Evolutionary conservation across 2,797 vertebrate genomes (phyloP).

Genomic region (Sebastes melanostomus): DNA sequence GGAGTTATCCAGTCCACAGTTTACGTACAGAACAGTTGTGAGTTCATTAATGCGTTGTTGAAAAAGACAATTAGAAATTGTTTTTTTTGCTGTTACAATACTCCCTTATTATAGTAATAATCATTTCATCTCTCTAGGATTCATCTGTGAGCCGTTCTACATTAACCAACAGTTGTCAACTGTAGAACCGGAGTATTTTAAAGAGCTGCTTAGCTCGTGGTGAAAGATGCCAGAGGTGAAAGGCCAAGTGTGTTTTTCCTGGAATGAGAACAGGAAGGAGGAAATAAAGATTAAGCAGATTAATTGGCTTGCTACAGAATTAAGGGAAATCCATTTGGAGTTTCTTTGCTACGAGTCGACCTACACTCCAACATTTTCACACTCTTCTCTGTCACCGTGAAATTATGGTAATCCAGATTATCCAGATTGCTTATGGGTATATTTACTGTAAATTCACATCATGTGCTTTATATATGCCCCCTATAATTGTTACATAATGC

Average conservation of each 20-base stretch:
- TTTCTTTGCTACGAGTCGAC: background rate
- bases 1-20: too few species aligned
- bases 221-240: background rate
- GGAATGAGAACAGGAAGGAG: background rate
- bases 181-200: background rate
- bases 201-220: background rate
- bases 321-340: background rate
- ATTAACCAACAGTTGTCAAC: too few species aligned
- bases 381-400: background rate
- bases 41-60: too few species aligned
- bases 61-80: too few species aligned
- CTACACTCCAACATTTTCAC: background rate
- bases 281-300: background rate
- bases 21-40: too few species aligned
- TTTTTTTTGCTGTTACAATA: too few species aligned
- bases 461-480: background rate
- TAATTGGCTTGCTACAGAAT: background rate
- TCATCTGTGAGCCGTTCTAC: too few species aligned
- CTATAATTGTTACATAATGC: background rate
- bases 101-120: too few species aligned
- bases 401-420: background rate
- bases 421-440: background rate
- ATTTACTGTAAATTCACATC: background rate
- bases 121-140: too few species aligned
- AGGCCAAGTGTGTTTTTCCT: background rate